phyloP scores from a whole-genome alignment of 1,140 invertebrate genomes.

The Leptoteleia sp. region DNA sequence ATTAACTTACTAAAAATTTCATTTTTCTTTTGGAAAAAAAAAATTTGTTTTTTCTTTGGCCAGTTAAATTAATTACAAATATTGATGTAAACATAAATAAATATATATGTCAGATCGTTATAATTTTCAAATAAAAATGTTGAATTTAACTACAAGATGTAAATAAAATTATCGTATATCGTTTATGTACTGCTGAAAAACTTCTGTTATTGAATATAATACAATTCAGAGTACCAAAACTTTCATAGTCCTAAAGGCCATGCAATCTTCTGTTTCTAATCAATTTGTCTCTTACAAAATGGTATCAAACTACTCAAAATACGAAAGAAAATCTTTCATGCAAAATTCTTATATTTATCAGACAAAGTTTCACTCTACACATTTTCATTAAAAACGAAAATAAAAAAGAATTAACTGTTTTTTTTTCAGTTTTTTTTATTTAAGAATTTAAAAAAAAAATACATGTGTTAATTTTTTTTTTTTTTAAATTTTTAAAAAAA shows the following conservation, averaged over 20 bases:
- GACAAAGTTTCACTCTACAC: slow-evolving; percentile 8
- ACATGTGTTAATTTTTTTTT: too few species aligned
- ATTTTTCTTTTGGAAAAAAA: too few species aligned
- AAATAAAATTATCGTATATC: too few species aligned
- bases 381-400: neutral
- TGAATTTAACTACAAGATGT: too few species aligned
- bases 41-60: too few species aligned
- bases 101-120: too few species aligned
- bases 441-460: too few species aligned
- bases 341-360: slow-evolving; percentile 22
- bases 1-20: too few species aligned
- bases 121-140: too few species aligned
- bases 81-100: too few species aligned
- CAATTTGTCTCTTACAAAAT: slow-evolving; percentile 35
- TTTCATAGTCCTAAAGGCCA: slow-evolving; percentile 34
- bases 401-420: neutral
- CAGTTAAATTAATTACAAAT: too few species aligned
- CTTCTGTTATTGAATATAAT: slow-evolving; percentile 1
- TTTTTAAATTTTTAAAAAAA: too few species aligned
- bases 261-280: slow-evolving; percentile 42
- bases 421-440: neutral
- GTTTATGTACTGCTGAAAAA: neutral
- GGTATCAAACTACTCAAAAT: slow-evolving; percentile 54
- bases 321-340: slow-evolving; percentile 41
- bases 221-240: slow-evolving; percentile 24